phyloP scores from a whole-genome alignment of 92 coral and sea anemone genomes.

The Desmophyllum pertusum region DNA sequence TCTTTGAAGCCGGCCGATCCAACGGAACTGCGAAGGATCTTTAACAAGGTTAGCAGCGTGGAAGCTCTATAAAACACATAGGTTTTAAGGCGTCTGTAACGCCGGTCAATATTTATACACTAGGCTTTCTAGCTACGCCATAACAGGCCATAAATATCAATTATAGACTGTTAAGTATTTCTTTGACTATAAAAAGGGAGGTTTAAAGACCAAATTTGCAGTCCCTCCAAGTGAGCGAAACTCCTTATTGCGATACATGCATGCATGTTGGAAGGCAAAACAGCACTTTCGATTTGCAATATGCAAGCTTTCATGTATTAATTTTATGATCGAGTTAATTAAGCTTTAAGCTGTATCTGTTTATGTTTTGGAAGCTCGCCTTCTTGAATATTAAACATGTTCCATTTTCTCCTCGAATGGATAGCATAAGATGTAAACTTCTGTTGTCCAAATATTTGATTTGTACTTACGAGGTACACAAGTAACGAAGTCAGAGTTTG shows the following conservation, averaged over 20 bases:
- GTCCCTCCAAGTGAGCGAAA: not conserved
- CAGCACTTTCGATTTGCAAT: not conserved
- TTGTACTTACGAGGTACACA: not conserved
- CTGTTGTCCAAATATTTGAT: not conserved
- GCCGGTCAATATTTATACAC: not conserved
- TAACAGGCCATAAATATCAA: not conserved
- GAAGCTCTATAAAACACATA: not conserved
- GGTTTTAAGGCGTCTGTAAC: not conserved
- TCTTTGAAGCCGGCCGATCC: slow-evolving; percentile 94
- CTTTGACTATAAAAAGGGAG: not conserved
- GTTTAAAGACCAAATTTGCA: not conserved
- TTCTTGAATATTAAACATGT: not conserved
- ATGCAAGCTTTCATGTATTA: not conserved
- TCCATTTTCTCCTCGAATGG: not conserved
- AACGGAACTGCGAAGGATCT: slow-evolving; percentile 65
- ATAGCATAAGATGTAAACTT: not conserved
- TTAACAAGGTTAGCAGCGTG: slow-evolving; percentile 80
- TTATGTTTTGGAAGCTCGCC: not conserved
- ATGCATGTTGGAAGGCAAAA: not conserved
- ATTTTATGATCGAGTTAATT: not conserved
- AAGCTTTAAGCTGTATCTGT: not conserved
- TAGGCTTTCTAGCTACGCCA: not conserved
- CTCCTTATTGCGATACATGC: not conserved
- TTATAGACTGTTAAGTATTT: not conserved
- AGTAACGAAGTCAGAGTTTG: too few species aligned